Conservation (phyloP, 2,113 vertebrate genomes). For the Nanorana parkeri region DNA sequence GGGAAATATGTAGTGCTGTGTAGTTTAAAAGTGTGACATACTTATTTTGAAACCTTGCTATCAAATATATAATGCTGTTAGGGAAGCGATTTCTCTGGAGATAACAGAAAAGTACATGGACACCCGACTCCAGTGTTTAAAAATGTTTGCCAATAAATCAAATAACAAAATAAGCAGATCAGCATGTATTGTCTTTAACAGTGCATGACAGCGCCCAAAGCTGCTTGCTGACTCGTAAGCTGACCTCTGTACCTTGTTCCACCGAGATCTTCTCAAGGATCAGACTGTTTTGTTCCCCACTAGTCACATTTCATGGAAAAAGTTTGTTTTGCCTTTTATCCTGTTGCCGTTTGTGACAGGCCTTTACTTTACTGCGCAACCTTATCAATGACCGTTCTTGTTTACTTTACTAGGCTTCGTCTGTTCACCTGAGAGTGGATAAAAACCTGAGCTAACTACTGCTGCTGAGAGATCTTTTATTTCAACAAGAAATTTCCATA, state of each 20-base stretch:
- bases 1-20: too few species aligned
- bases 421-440: too few species aligned
- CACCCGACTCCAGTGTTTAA: not conserved
- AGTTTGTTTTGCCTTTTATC: not conserved
- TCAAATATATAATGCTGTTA: too few species aligned
- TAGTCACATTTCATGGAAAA: not conserved
- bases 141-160: not conserved
- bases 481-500: too few species aligned
- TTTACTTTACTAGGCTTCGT: not conserved
- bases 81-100: too few species aligned
- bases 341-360: not conserved
- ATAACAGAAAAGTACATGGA: too few species aligned
- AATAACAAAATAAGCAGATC: not conserved
- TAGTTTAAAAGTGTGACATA: too few species aligned
- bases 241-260: constrained; percentile 24
- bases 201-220: constrained; percentile 1
- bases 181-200: not conserved
- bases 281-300: not conserved
- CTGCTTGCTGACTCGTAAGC: not conserved
- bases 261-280: not conserved
- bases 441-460: too few species aligned
- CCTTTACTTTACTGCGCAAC: not conserved
- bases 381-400: constrained; percentile 1
- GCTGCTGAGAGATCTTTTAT: too few species aligned
- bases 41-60: too few species aligned